Evolutionary conservation across 2,888 invertebrate species (phyloP).

Genomic region (Drosophila parthenogenetica): DNA sequence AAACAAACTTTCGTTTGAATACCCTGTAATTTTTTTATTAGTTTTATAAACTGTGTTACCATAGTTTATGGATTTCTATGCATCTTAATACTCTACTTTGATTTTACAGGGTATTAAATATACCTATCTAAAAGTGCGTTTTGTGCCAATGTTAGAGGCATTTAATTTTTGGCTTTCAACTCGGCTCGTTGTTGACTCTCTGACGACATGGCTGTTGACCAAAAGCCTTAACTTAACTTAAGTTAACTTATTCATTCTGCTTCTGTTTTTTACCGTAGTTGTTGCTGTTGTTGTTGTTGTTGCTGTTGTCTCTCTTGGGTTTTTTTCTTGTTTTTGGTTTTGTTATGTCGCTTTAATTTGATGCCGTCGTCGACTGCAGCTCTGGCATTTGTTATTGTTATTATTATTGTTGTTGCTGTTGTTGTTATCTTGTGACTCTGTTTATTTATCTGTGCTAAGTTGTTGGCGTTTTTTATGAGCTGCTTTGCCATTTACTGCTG

Average conservation of each 20-base stretch:
- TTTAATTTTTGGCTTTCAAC: slow-evolving; percentile 35
- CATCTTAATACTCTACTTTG: background rate
- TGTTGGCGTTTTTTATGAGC: slow-evolving; percentile 48
- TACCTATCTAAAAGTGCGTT: slow-evolving; percentile 46
- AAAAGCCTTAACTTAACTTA: slow-evolving; percentile 48
- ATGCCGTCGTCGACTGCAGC: slow-evolving; percentile 57
- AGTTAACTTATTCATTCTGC: slow-evolving; percentile 60
- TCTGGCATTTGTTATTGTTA: slow-evolving; percentile 64
- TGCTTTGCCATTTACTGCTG: slow-evolving; percentile 46
- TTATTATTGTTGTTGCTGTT: slow-evolving; percentile 43
- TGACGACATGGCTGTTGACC: slow-evolving; percentile 46
- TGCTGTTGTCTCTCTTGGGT: slow-evolving; percentile 30
- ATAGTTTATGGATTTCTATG: background rate
- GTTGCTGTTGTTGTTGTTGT: slow-evolving; percentile 26
- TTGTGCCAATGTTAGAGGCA: slow-evolving; percentile 23
- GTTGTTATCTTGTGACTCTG: slow-evolving; percentile 52
- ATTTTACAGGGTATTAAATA: slow-evolving; percentile 28
- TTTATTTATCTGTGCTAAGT: slow-evolving; percentile 63
- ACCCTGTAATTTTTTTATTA: background rate
- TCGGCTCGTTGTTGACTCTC: slow-evolving; percentile 39
- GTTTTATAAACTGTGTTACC: no score
- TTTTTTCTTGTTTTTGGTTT: slow-evolving; percentile 27
- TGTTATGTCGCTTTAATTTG: slow-evolving; percentile 41
- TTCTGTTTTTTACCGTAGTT: slow-evolving; percentile 56
- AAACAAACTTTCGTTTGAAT: background rate